Evolutionary conservation across 2,113 vertebrate species (phyloP), one percentile per base, ranked within the genome.

Genomic region (Tychaedon coryphoeus): DNA sequence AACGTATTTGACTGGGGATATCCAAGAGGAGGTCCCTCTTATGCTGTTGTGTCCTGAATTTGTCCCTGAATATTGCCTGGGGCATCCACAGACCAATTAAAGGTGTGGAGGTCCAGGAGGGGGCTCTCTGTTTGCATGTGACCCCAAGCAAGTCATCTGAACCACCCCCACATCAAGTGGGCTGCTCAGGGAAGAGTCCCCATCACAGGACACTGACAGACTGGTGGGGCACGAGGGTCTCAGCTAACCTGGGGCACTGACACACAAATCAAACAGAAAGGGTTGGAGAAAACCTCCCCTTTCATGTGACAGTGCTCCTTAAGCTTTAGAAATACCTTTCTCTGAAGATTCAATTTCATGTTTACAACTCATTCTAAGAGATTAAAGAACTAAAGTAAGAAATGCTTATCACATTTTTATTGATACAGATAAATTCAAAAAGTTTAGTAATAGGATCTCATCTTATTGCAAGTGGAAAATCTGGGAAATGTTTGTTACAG

Each of bases 231-330:
- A 58, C 36, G 33, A 33, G 22, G 31, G 22, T 43, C 50, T 43
- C 31, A 31, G 51, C 10, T 33, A 16, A 43, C 14, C 36, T 38
- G 43, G 51, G 22, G 33, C 76, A 65, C 18, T 65, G 43, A 66
- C 36, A 88, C 23, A 53, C 38, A 28, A n/a, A 65, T 29, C 58
- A 29, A 26, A 64, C 25, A 42, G 34, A 48, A 57, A 51, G 38
- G 36, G 28, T 9, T 25, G 61, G 36, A 51, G 12, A 29, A 88
- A 66, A 43, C 10, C 22, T 66, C 10, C 33, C 23, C 29, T 78
- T 34, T 45, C 38, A 51, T 0, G 0, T 38, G 45, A 16, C 5
- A 51, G 19, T 38, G 38, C 25, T 86, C 50, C 34, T 26, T 56
- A 13, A 72, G 67, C 48, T 75, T 79, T 25, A 67, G 48, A 95